phyloP scores from a whole-genome alignment of 2,888 invertebrate genomes.

The Meliscaeva auricollis region DNA sequence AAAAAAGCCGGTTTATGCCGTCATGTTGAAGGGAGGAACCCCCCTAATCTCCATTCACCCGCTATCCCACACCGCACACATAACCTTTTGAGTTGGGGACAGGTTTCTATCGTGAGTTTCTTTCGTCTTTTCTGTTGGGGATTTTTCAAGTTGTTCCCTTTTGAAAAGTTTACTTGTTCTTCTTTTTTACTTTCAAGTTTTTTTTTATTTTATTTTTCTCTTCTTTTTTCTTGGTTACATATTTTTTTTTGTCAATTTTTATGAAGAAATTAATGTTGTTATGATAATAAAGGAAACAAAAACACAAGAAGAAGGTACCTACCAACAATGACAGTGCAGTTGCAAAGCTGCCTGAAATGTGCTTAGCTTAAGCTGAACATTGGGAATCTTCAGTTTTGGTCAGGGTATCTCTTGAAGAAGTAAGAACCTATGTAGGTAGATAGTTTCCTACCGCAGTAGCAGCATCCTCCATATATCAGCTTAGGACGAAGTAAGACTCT shows the following conservation, averaged over 20 bases:
- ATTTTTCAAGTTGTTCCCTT: conserved; percentile 64
- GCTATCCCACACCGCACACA: not conserved
- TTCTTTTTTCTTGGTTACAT: conserved; percentile 31
- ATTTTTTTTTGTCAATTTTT: conserved; percentile 40
- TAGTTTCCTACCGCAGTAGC: conserved; percentile 23
- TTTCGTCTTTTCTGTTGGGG: conserved; percentile 59
- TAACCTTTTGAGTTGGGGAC: conserved; percentile 39
- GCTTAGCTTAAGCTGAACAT: conserved; percentile 58
- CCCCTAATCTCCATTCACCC: conserved; percentile 4
- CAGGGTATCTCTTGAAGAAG: conserved; percentile 30
- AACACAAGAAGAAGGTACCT: conserved; percentile 15
- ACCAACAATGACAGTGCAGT: conserved; percentile 49
- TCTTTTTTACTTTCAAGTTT: conserved; percentile 42
- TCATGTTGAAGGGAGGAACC: conserved; percentile 52
- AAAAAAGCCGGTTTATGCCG: conserved; percentile 72
- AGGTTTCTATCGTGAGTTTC: conserved; percentile 56
- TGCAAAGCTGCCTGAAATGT: conserved; percentile 28
- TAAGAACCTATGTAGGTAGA: not conserved
- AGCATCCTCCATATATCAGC: not conserved
- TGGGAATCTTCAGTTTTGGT: conserved; percentile 40
- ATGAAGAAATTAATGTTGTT: conserved; percentile 40
- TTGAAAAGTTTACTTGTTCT: conserved; percentile 31
- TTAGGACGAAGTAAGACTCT: not conserved
- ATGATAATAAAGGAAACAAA: conserved; percentile 18
- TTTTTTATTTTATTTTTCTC: conserved; percentile 21